Evolutionary conservation across 2,113 vertebrate genomes (phyloP).

Genomic region (Cnemophilus loriae): DNA sequence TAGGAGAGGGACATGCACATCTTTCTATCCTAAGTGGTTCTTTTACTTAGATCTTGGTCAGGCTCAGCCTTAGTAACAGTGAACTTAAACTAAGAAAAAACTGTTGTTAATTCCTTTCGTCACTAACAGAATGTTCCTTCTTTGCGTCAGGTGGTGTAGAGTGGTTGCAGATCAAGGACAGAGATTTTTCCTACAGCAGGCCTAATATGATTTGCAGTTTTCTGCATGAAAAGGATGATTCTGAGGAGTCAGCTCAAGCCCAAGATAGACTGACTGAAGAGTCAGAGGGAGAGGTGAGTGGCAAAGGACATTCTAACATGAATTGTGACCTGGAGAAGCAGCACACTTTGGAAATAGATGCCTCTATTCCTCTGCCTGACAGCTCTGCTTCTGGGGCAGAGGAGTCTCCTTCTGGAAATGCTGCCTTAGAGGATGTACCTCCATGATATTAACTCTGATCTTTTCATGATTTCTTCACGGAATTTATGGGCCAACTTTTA

Average conservation of each 20-base stretch:
- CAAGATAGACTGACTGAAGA: conserved; percentile 62
- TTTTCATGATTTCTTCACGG: background rate
- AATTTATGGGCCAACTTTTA: background rate
- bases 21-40: background rate
- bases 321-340: conserved; percentile 41
- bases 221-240: conserved; percentile 71
- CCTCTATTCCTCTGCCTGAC: background rate
- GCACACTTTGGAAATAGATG: conserved; percentile 20
- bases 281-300: conserved; percentile 62
- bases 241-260: conserved; percentile 55
- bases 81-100: background rate
- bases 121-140: background rate
- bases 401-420: conserved; percentile 37
- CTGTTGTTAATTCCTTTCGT: background rate
- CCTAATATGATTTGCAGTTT: conserved; percentile 74
- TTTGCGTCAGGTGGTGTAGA: conserved; percentile 70
- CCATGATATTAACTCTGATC: background rate
- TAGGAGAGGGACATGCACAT: background rate
- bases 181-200: conserved; percentile 71
- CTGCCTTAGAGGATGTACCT: conserved; percentile 33
- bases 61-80: background rate
- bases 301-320: conserved; percentile 12
- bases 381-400: conserved; percentile 37
- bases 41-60: background rate
- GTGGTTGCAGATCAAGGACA: conserved; percentile 79